Evolutionary conservation across 2,888 invertebrate genomes (phyloP).

Genomic region (Athalia rosae): DNA sequence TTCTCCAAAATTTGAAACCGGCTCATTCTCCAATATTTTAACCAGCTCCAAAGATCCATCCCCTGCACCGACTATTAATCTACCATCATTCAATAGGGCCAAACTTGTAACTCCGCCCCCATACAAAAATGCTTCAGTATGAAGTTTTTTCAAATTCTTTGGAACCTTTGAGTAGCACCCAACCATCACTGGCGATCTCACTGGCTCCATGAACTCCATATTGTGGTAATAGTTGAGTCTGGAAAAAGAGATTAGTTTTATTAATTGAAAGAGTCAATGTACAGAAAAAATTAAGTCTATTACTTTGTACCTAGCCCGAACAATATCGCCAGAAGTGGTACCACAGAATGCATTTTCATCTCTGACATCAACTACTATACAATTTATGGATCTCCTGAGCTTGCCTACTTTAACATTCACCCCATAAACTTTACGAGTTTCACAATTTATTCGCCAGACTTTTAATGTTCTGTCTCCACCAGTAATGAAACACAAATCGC

Average conservation of each 20-base stretch:
- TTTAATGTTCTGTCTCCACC: conserved; percentile 85
- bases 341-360: conserved; percentile 89
- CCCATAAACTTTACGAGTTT: conserved; percentile 82
- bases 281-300: background rate
- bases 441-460: conserved; percentile 84
- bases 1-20: conserved; percentile 19
- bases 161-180: conserved; percentile 82
- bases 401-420: conserved; percentile 87
- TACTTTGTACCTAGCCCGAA: conserved; percentile 72
- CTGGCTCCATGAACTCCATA: conserved; percentile 74
- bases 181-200: conserved; percentile 77
- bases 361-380: conserved; percentile 81
- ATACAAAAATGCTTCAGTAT: conserved; percentile 77
- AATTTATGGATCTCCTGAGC: conserved; percentile 84
- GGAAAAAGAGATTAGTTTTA: conserved; percentile 65
- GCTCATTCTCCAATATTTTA: conserved; percentile 70
- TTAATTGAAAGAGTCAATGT: too few species aligned
- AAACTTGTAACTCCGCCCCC: conserved; percentile 80
- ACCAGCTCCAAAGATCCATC: conserved; percentile 88
- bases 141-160: conserved; percentile 74
- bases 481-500: conserved; percentile 82
- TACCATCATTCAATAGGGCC: conserved; percentile 77
- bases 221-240: conserved; percentile 80
- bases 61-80: conserved; percentile 87
- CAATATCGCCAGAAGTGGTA: conserved; percentile 86